A percentile compares a stretch with the other conserved stretches of the same genome.
phyloP scores from a whole-genome alignment of 2,113 vertebrate species.

The Vanacampus margaritifer region DNA sequence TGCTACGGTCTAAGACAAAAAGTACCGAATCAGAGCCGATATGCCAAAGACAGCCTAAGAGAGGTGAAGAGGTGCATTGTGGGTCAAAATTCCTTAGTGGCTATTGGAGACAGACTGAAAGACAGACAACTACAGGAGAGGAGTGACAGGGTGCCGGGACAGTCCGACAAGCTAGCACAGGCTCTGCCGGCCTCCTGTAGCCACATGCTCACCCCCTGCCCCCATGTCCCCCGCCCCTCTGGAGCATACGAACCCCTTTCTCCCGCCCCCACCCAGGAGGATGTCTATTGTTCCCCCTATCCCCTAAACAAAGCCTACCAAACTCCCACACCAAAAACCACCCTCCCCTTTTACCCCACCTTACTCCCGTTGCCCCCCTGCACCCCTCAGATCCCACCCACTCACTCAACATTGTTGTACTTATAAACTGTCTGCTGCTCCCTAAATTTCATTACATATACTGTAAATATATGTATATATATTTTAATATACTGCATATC shows the following conservation, averaged over 20 bases:
- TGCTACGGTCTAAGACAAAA: not conserved
- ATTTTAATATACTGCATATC: not conserved
- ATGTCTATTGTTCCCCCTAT: slow-evolving; percentile 57
- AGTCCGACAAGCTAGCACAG: slow-evolving; percentile 50
- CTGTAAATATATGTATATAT: not conserved
- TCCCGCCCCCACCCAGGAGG: slow-evolving; percentile 54
- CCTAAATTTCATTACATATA: slow-evolving; percentile 66
- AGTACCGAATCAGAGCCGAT: not conserved
- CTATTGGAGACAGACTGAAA: slow-evolving; percentile 1
- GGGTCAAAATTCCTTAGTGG: not conserved
- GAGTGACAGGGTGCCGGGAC: slow-evolving; percentile 8
- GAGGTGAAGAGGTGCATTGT: not conserved
- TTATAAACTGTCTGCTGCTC: slow-evolving; percentile 51
- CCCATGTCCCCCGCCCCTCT: not conserved
- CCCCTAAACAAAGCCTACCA: slow-evolving; percentile 55
- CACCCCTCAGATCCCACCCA: slow-evolving; percentile 8
- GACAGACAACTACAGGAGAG: slow-evolving; percentile 36
- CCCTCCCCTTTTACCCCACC: slow-evolving; percentile 30
- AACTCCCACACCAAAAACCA: slow-evolving; percentile 13
- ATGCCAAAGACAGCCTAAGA: not conserved
- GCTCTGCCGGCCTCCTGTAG: slow-evolving; percentile 57
- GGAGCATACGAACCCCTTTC: slow-evolving; percentile 9
- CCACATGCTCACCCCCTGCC: slow-evolving; percentile 37
- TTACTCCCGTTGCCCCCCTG: slow-evolving; percentile 36
- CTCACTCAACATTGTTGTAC: slow-evolving; percentile 51